Evolutionary conservation across 1,140 invertebrate species (phyloP).

Genomic region (Dinothrombium tinctorium): DNA sequence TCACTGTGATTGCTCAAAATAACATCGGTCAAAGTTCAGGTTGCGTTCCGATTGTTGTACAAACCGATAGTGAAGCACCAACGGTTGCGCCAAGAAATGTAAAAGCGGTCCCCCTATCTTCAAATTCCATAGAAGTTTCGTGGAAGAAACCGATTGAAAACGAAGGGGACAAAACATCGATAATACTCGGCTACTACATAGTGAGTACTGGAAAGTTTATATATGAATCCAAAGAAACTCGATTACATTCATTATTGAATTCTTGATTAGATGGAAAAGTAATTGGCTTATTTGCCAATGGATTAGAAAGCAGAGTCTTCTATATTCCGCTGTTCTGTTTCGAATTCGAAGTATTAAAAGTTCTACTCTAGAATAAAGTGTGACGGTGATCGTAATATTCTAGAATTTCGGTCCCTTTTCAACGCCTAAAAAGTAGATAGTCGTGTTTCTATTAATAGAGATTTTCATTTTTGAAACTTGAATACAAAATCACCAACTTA

Average conservation of each 20-base stretch:
- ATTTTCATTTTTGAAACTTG: no score
- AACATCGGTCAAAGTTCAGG: slow-evolving; percentile 77
- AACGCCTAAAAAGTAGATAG: no score
- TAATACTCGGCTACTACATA: slow-evolving; percentile 24
- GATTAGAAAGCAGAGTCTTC: no score
- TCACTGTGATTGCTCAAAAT: slow-evolving; percentile 82
- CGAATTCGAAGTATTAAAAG: no score
- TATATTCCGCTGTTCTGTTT: no score
- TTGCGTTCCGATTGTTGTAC: slow-evolving; percentile 61
- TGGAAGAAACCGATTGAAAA: slow-evolving; percentile 15
- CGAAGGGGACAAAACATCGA: slow-evolving; percentile 15
- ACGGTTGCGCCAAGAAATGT: slow-evolving; percentile 19
- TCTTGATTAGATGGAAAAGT: no score
- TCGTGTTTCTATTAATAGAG: no score
- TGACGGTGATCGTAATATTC: no score
- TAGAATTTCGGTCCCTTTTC: no score
- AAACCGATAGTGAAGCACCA: slow-evolving; percentile 45
- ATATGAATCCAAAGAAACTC: not conserved
- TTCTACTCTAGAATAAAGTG: no score
- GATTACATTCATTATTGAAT: not conserved
- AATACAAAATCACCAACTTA: no score
- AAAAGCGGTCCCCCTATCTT: slow-evolving; percentile 20
- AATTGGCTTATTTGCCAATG: no score
- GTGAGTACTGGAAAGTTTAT: not conserved
- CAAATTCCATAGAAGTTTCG: slow-evolving; percentile 22